phyloP scores from a whole-genome alignment of 2,888 invertebrate species.

The Drosophila demipolita region DNA sequence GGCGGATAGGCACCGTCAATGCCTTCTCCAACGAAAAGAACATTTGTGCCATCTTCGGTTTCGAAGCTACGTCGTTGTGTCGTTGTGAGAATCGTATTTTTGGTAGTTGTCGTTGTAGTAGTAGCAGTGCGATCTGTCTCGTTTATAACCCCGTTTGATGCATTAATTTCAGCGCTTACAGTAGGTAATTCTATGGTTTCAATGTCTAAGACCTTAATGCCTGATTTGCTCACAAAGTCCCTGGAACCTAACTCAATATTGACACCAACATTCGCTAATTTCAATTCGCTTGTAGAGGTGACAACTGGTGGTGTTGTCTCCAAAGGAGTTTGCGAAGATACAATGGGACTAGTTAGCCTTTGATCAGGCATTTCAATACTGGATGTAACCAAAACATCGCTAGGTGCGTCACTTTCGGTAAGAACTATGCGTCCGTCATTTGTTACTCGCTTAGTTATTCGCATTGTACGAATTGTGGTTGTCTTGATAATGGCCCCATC shows the following conservation, averaged over 20 bases:
- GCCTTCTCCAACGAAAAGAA: slow-evolving; percentile 81
- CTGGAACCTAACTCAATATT: slow-evolving; percentile 58
- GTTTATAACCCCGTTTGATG: slow-evolving; percentile 47
- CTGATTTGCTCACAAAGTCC: slow-evolving; percentile 54
- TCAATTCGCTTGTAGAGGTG: slow-evolving; percentile 44
- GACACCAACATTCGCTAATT: slow-evolving; percentile 58
- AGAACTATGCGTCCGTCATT: slow-evolving; percentile 80
- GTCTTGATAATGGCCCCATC: slow-evolving; percentile 82
- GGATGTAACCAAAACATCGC: slow-evolving; percentile 77
- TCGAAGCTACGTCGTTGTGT: slow-evolving; percentile 80
- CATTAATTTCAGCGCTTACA: slow-evolving; percentile 20
- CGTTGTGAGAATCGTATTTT: slow-evolving; percentile 78
- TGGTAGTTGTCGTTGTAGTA: slow-evolving; percentile 73
- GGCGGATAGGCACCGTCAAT: slow-evolving; percentile 77
- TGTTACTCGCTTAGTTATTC: slow-evolving; percentile 78
- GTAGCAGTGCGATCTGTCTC: slow-evolving; percentile 59
- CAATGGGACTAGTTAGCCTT: slow-evolving; percentile 61
- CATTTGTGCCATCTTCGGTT: slow-evolving; percentile 80
- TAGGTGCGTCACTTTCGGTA: slow-evolving; percentile 75
- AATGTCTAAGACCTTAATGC: slow-evolving; percentile 72
- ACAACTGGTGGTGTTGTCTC: slow-evolving; percentile 40
- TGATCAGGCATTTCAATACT: slow-evolving; percentile 81
- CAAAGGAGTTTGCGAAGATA: slow-evolving; percentile 35
- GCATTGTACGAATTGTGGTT: slow-evolving; percentile 83
- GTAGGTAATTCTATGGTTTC: slow-evolving; percentile 70